Base-by-base conservation (phyloP, 2,113 vertebrate species). In the Ascaphus truei region DNA sequence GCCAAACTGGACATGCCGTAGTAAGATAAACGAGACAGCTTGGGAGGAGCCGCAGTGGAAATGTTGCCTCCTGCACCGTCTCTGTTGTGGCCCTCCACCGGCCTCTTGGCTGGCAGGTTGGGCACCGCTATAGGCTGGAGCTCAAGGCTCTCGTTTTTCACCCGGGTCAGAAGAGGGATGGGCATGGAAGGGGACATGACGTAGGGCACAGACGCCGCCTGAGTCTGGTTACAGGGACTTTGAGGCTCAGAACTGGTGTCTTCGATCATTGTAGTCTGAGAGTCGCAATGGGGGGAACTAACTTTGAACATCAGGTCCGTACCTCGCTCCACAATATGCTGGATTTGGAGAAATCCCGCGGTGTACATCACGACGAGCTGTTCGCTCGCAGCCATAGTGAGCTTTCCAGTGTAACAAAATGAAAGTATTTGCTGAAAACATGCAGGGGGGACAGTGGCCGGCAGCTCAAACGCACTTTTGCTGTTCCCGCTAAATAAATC, bases 341-440 rank as follows among this genome's bases (percentile, higher is more conserved):
- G 97, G 86, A 99, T 98, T 85, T 98, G 96, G 78, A 99, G 93
- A 89, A 98, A 99, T 67, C 96, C 96, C 0, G 96, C 96, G 1
- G 96, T 99, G 91, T 99, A 99, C 97, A 99, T 99, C 80, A 99
- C 94, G 83, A 99, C 96, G 34, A 99, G 93, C 92, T 99, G 97
- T 86, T 99, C 97, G 39, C 97, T 98, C 29, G 97, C 96, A 0
- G 96, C 95, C 97, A 99, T 98, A 65, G 94, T 99, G 78, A 99
- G 92, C 87, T 95, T 93, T 68, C 97, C 97, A 1, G 97, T 99
- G 84, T 99, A 99, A 88, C 97, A 99, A 83, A 99, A 99, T 75
- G 91, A 92, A 31, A 99, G 93, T 82, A 99, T 98, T 86, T 98
- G 97, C 89, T 99, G 95, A 84, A 99, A 99, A 84, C 96, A 99